Evolutionary conservation across 2,888 invertebrate species (phyloP).

Genomic region (Strigamia crassipes): DNA sequence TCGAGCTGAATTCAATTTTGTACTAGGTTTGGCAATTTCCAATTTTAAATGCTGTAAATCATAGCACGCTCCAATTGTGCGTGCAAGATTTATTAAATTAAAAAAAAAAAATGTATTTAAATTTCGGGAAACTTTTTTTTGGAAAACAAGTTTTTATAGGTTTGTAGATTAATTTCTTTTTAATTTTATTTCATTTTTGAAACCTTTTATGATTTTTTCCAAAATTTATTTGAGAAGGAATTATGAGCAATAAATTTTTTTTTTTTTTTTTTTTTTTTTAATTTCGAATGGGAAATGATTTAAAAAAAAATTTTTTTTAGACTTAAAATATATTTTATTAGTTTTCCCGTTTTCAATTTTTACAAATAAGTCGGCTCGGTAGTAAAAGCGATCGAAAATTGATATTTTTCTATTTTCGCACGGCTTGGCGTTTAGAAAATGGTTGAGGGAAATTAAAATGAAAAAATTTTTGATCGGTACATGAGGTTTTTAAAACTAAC

Average conservation of each 20-base stretch:
- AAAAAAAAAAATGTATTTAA: neutral
- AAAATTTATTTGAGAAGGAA: neutral
- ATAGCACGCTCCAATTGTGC: constrained; percentile 38
- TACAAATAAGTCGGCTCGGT: neutral
- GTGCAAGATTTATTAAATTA: constrained; percentile 26
- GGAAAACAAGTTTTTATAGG: neutral
- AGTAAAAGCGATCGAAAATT: neutral
- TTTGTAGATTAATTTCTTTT: neutral
- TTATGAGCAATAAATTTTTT: neutral
- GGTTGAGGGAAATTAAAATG: constrained; percentile 3
- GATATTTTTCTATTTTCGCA: constrained; percentile 19
- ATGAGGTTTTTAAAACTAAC: neutral
- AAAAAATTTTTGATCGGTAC: neutral
- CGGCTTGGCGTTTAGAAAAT: constrained; percentile 13
- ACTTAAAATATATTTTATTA: constrained; percentile 18
- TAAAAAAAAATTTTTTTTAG: neutral
- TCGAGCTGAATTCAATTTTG: constrained; percentile 39
- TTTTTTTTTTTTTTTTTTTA: neutral
- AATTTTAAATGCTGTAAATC: constrained; percentile 42
- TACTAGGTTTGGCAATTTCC: constrained; percentile 38
- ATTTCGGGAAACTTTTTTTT: neutral
- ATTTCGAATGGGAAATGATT: neutral
- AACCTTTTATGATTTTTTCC: neutral
- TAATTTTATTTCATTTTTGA: neutral
- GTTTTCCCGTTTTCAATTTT: neutral